Evolutionary conservation across 2,797 vertebrate species (phyloP).

Genomic region (Oryzias sinensis): DNA sequence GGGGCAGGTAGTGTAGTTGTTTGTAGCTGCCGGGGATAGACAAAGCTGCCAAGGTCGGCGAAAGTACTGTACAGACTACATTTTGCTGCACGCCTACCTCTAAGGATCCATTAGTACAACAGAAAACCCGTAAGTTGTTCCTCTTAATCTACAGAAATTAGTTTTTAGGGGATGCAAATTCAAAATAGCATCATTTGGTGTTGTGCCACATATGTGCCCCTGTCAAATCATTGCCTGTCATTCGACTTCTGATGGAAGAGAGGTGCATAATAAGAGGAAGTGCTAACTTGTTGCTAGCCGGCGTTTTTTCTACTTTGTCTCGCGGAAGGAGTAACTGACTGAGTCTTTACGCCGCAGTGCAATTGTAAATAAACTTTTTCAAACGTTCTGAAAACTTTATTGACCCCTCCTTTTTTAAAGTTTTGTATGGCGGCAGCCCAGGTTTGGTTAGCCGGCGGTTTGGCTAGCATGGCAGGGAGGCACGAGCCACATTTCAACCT

Average conservation of each 20-base stretch:
- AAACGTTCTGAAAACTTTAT: too few relatives aligned
- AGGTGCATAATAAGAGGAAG: conserved; percentile 53
- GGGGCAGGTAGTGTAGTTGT: conserved; percentile 47
- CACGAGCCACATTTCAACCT: too few relatives aligned
- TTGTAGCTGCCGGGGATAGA: conserved; percentile 44
- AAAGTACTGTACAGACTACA: conserved; percentile 28
- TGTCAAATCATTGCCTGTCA: conserved; percentile 56
- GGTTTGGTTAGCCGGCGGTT: too few relatives aligned
- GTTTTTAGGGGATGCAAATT: background rate
- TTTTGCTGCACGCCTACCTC: conserved; percentile 6
- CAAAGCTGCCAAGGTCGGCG: conserved; percentile 41
- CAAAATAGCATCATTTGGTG: conserved; percentile 10
- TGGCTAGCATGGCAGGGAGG: too few relatives aligned
- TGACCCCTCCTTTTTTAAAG: too few relatives aligned
- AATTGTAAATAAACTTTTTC: too few relatives aligned
- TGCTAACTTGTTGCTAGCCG: conserved; percentile 45
- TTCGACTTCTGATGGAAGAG: conserved; percentile 52
- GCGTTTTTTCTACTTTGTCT: conserved; percentile 12
- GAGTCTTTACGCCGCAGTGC: background rate
- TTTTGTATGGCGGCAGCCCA: too few relatives aligned
- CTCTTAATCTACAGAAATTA: conserved; percentile 18
- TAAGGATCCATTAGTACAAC: conserved; percentile 2
- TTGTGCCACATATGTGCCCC: conserved; percentile 22
- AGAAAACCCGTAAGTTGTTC: conserved; percentile 47
- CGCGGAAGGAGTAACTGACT: background rate